These are phyloP conservation scores for Mythimna loreyi DNA, from an alignment of 2,888 invertebrate genomes.

Conservation along the genomic window DNA sequence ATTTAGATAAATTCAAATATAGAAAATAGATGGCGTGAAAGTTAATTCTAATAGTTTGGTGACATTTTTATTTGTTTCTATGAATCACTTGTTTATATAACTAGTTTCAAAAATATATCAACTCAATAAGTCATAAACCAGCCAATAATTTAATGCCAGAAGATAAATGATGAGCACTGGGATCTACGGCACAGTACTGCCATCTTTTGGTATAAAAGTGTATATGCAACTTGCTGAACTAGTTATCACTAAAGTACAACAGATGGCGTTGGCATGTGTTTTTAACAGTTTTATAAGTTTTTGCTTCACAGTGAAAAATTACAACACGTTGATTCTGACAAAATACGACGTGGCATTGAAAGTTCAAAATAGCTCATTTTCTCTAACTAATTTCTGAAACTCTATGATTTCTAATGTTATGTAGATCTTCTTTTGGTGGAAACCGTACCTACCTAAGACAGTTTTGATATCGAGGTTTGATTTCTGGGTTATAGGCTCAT, in stretches of 20 bases:
- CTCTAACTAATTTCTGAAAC: too few relatives aligned
- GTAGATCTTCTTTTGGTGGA: too few relatives aligned
- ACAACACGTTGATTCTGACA: neutral
- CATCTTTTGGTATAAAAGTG: slow-evolving; percentile 24
- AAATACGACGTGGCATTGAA: too few relatives aligned
- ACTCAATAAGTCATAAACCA: accelerated
- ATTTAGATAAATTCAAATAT: neutral
- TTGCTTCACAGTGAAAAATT: neutral
- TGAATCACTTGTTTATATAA: neutral
- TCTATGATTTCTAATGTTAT: too few relatives aligned
- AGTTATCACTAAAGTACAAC: neutral
- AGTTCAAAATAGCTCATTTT: too few relatives aligned
- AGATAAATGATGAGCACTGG: neutral
- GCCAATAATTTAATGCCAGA: neutral
- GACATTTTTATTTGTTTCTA: too few relatives aligned
- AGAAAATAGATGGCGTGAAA: slow-evolving; percentile 12
- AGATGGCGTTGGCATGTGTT: slow-evolving; percentile 30
- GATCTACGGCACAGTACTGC: neutral
- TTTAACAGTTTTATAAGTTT: neutral
- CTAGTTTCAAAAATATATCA: too few relatives aligned
- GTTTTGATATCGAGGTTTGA: too few relatives aligned
- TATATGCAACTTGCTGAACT: neutral
- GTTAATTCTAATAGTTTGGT: accelerated
- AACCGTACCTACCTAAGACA: too few relatives aligned
- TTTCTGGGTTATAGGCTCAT: too few relatives aligned